phyloP scores from a whole-genome alignment of 2,113 vertebrate species.

The Microcebus murinus region DNA sequence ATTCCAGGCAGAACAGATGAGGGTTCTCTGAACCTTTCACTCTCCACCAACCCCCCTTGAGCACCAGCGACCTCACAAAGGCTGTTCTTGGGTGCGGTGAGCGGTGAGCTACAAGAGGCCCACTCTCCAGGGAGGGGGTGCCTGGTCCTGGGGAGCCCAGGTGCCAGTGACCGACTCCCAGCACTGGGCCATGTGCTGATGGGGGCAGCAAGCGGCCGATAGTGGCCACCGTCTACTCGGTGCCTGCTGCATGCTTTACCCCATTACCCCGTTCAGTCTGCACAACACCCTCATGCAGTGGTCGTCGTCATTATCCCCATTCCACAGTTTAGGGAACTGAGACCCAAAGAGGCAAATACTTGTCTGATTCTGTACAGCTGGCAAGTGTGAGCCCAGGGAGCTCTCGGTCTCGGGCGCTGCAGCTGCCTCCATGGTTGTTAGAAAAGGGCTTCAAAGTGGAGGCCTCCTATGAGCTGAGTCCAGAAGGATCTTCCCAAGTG shows the following conservation, averaged over 20 bases:
- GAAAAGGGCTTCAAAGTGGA: neutral
- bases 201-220: rapidly evolving
- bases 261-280: neutral
- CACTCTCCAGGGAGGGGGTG: rapidly evolving
- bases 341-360: neutral
- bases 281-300: neutral
- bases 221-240: neutral
- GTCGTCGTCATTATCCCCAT: neutral
- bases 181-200: rapidly evolving
- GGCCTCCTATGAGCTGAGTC: neutral
- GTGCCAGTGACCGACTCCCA: too few relatives aligned
- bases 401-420: neutral
- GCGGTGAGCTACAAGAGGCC: too few relatives aligned
- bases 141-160: neutral
- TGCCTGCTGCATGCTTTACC: neutral
- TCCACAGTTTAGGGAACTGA: neutral
- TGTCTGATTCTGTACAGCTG: neutral
- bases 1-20: neutral
- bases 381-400: neutral
- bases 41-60: neutral
- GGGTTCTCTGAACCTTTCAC: neutral
- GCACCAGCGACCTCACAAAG: neutral
- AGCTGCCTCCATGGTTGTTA: neutral
- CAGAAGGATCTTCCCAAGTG: neutral
- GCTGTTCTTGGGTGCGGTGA: neutral